Conservation (phyloP, 2,888 invertebrate genomes). For the Eristalis pertinax region DNA sequence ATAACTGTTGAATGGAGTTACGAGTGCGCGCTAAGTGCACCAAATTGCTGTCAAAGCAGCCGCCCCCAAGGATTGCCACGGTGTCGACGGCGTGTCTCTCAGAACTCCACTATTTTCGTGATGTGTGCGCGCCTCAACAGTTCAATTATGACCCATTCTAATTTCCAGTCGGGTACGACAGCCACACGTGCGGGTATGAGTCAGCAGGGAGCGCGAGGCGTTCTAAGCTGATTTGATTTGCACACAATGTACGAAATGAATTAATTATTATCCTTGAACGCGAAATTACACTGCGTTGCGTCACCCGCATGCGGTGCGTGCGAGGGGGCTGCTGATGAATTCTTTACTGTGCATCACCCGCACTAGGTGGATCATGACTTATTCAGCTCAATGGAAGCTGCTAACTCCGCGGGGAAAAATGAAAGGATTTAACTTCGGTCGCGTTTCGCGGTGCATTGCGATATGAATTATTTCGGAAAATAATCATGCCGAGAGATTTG, state of each 20-base stretch:
- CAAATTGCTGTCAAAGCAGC: background rate
- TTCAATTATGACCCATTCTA: background rate
- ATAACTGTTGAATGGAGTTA: conserved; percentile 29
- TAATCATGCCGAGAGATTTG: conserved; percentile 4
- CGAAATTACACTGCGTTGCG: conserved; percentile 11
- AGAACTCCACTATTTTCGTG: background rate
- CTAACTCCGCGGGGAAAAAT: background rate
- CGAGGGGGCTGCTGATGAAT: background rate
- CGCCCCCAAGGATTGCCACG: background rate
- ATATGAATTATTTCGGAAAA: conserved; percentile 36
- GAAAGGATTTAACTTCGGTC: conserved; percentile 3
- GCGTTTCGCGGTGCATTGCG: background rate
- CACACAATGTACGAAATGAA: conserved; percentile 15
- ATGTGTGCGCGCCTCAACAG: background rate
- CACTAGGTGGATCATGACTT: conserved; percentile 49
- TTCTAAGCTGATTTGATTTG: conserved; percentile 34
- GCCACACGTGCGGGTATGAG: background rate
- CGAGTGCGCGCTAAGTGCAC: background rate
- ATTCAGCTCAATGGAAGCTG: conserved; percentile 29
- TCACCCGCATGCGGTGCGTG: background rate
- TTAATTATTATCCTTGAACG: conserved; percentile 51
- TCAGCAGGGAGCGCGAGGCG: conserved; percentile 16
- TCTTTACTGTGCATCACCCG: conserved; percentile 23
- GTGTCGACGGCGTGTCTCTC: background rate
- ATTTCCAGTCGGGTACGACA: background rate